phyloP scores from a whole-genome alignment of 2,888 invertebrate species.

The Fissipunctia ypsillon region DNA sequence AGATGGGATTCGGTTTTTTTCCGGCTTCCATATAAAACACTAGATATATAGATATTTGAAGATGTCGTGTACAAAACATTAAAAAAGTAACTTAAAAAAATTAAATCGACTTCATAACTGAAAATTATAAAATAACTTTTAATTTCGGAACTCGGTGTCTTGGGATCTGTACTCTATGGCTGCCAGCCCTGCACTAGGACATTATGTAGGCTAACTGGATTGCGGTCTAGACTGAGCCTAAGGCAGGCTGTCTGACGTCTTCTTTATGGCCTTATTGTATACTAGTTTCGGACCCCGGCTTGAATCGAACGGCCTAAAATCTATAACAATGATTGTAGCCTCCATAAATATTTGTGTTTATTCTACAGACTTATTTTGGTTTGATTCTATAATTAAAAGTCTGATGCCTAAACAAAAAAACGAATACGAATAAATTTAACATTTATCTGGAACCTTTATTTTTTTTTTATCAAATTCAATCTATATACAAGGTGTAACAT shows the following conservation, averaged over 20 bases:
- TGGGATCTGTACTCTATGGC: too few relatives aligned
- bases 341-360: conserved; percentile 7
- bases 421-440: neutral
- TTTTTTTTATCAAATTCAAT: too few relatives aligned
- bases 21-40: too few relatives aligned
- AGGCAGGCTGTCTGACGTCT: conserved; percentile 56
- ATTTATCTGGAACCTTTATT: neutral
- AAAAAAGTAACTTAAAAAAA: too few relatives aligned
- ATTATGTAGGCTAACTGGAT: conserved; percentile 60
- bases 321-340: conserved; percentile 9
- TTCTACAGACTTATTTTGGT: neutral
- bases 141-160: too few relatives aligned
- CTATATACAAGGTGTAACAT: too few relatives aligned
- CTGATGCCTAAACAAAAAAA: neutral
- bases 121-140: too few relatives aligned
- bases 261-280: conserved; percentile 58
- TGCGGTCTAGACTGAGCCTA: conserved; percentile 52
- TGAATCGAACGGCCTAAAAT: conserved; percentile 37
- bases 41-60: too few relatives aligned
- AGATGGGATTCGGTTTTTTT: neutral
- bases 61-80: too few relatives aligned
- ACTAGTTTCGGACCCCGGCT: conserved; percentile 34
- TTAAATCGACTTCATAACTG: too few relatives aligned
- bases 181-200: conserved; percentile 49
- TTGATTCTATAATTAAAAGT: neutral